Percentiles rank a stretch among this genome's conserved stretches.
phyloP scores from a whole-genome alignment of 1,140 invertebrate genomes.

The Lepidurus arcticus region DNA sequence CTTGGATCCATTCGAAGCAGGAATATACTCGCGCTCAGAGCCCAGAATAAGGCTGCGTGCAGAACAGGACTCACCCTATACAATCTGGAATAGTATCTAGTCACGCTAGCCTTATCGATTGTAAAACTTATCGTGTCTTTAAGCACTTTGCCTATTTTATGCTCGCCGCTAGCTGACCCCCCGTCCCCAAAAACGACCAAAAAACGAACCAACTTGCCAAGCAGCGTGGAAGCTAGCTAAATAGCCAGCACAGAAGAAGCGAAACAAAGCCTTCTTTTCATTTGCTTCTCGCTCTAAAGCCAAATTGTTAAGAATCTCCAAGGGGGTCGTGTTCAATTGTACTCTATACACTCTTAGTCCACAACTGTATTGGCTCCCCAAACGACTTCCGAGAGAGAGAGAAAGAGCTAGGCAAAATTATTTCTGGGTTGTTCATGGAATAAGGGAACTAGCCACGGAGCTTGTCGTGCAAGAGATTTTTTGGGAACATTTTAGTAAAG shows the following conservation, averaged over 20 bases:
- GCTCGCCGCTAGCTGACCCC: not conserved
- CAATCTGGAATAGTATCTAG: not conserved
- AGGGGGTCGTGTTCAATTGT: not conserved
- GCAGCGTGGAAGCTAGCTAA: not conserved
- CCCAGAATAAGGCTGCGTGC: not conserved
- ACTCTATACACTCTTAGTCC: too few relatives aligned
- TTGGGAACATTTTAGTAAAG: too few relatives aligned
- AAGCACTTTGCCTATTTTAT: conserved; percentile 9
- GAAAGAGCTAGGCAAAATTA: too few relatives aligned
- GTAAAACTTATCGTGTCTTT: not conserved
- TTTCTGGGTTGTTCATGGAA: too few relatives aligned
- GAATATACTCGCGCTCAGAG: not conserved
- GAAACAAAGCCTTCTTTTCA: not conserved
- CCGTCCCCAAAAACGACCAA: not conserved
- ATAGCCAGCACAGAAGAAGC: not conserved
- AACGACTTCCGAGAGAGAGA: too few relatives aligned
- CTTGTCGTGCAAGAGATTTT: too few relatives aligned
- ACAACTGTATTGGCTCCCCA: too few relatives aligned
- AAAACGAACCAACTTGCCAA: not conserved
- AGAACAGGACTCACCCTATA: not conserved
- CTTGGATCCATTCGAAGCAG: not conserved
- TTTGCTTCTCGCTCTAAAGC: not conserved
- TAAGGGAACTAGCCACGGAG: too few relatives aligned
- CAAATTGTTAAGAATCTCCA: not conserved
- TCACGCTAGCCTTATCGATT: conserved; percentile 16